phyloP scores from a whole-genome alignment of 2,797 vertebrate genomes.

The Gouania willdenowi region DNA sequence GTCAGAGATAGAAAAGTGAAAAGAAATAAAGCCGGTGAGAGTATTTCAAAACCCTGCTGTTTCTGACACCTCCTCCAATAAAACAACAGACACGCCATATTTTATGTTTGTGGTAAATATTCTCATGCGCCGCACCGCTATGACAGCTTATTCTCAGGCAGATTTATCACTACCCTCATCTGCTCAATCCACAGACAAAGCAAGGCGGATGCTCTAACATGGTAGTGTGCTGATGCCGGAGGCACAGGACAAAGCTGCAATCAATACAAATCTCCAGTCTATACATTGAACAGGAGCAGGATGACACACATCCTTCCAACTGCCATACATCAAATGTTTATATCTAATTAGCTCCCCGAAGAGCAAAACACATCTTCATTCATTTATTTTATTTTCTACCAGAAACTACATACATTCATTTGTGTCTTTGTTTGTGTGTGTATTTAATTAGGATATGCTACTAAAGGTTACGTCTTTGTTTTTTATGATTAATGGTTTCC shows the following conservation, averaged over 20 bases:
- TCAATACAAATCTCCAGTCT: constrained; percentile 75
- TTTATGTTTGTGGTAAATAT: constrained; percentile 80
- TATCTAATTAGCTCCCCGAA: constrained; percentile 69
- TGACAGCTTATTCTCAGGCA: constrained; percentile 73
- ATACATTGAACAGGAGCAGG: constrained; percentile 65
- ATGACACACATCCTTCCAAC: constrained; percentile 59
- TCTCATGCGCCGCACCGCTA: constrained; percentile 65
- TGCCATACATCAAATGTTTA: constrained; percentile 56
- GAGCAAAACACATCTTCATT: constrained; percentile 44
- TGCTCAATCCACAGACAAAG: constrained; percentile 66
- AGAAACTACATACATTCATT: constrained; percentile 1
- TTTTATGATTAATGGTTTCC: constrained; percentile 32
- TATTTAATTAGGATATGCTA: constrained; percentile 2
- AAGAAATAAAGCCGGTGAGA: constrained; percentile 23
- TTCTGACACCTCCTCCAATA: constrained; percentile 63
- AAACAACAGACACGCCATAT: constrained; percentile 72
- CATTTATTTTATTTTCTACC: constrained; percentile 22
- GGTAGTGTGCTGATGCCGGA: constrained; percentile 45
- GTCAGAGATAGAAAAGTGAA: constrained; percentile 45
- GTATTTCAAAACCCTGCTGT: constrained; percentile 67
- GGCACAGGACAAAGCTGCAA: constrained; percentile 64
- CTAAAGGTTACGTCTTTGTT: constrained; percentile 33
- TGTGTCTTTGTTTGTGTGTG: no score
- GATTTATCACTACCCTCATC: constrained; percentile 77
- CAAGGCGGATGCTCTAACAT: constrained; percentile 41